These are phyloP conservation scores for Petromus typicus DNA, from an alignment of 2,113 vertebrate genomes.

Conservation along the genomic window DNA sequence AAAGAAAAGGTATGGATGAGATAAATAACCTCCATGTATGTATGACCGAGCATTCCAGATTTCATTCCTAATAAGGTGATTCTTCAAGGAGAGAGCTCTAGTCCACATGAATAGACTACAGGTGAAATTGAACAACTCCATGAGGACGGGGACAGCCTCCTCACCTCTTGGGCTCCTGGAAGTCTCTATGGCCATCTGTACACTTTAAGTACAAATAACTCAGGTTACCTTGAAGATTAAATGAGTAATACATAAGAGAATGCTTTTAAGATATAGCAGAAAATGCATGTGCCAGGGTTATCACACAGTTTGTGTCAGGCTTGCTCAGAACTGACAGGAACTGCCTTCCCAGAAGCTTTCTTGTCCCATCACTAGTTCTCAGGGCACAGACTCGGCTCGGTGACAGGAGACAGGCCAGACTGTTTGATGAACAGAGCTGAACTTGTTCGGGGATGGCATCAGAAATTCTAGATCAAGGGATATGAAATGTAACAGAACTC, in stretches of 20 bases:
- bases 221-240: background rate
- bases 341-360: background rate
- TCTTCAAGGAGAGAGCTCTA: background rate
- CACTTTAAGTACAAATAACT: background rate
- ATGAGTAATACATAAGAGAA: background rate
- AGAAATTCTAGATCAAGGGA: background rate
- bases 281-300: background rate
- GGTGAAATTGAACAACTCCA: background rate
- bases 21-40: background rate
- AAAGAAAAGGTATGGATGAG: background rate
- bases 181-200: background rate
- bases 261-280: background rate
- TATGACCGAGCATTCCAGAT: background rate
- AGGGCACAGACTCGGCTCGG: background rate
- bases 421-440: background rate
- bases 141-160: background rate
- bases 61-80: background rate
- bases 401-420: background rate
- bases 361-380: background rate
- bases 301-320: background rate
- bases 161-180: background rate
- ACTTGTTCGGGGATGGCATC: background rate
- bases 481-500: background rate
- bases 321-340: background rate
- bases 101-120: fast-evolving